phyloP scores from a whole-genome alignment of 2,888 invertebrate species.

The Oxyscelio sp. region DNA sequence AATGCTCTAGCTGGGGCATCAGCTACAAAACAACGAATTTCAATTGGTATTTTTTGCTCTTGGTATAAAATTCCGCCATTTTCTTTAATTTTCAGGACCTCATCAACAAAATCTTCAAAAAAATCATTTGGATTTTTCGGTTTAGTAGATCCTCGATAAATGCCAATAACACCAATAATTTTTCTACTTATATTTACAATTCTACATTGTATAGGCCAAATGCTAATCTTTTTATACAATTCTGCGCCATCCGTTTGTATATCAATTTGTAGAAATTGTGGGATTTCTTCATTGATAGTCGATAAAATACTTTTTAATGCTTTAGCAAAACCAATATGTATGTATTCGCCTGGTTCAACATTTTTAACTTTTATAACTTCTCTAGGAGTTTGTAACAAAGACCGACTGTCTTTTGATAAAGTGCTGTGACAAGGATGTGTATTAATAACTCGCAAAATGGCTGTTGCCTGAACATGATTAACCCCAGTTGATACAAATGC shows the following conservation, averaged over 20 bases:
- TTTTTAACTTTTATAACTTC: background rate
- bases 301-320: constrained; percentile 6
- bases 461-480: constrained; percentile 10
- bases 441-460: constrained; percentile 6
- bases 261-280: constrained; percentile 2
- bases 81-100: background rate
- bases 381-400: constrained; percentile 6
- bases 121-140: constrained; percentile 20
- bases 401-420: constrained; percentile 11
- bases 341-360: constrained; percentile 31
- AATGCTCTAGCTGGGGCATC: constrained; percentile 29
- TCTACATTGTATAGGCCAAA: constrained; percentile 18
- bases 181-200: background rate
- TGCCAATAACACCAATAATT: constrained; percentile 11
- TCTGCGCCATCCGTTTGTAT: constrained; percentile 8
- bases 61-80: too few relatives aligned
- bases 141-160: constrained; percentile 18
- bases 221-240: constrained; percentile 12
- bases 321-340: constrained; percentile 22
- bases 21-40: constrained; percentile 21
- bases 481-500: background rate
- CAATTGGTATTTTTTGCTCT: too few relatives aligned
- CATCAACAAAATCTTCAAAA: constrained; percentile 9
- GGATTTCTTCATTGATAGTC: background rate
- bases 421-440: background rate